Conservation (phyloP, 2,888 invertebrate genomes). For the Lithophane ornitopus region DNA sequence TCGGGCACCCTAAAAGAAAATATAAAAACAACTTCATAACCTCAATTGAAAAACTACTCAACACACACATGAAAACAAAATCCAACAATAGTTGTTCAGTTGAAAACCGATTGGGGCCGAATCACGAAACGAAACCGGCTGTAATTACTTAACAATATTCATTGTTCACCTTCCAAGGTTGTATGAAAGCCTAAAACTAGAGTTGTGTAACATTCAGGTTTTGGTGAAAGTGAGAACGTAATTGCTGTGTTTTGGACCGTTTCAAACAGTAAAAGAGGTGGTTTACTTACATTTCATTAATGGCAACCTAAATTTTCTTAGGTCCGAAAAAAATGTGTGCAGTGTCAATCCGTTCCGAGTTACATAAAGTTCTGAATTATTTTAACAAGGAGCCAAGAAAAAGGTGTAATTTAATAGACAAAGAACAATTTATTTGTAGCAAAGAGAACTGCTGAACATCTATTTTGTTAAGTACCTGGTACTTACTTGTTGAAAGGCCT, state of each 20-base stretch:
- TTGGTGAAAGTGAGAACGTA: conserved; percentile 42
- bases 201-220: conserved; percentile 43
- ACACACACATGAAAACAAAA: conserved; percentile 38
- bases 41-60: conserved; percentile 48
- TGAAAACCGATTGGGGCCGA: conserved; percentile 49
- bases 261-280: conserved; percentile 3
- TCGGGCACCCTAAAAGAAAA: neutral
- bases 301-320: neutral
- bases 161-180: conserved; percentile 68
- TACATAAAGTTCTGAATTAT: neutral
- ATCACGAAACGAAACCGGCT: conserved; percentile 50
- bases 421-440: no score
- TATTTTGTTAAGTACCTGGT: no score
- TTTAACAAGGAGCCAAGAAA: neutral
- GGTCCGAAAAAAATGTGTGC: neutral
- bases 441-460: no score
- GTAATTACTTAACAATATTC: conserved; percentile 67
- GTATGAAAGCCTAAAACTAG: conserved; percentile 44
- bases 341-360: neutral
- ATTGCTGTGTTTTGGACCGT: conserved; percentile 39
- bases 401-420: no score
- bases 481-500: no score
- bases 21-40: conserved; percentile 8
- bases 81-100: conserved; percentile 45
- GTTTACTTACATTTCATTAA: conserved; percentile 2